These are phyloP conservation scores for Drosophila watanabei DNA, from an alignment of 1,140 invertebrate genomes.

Conservation along the genomic window DNA sequence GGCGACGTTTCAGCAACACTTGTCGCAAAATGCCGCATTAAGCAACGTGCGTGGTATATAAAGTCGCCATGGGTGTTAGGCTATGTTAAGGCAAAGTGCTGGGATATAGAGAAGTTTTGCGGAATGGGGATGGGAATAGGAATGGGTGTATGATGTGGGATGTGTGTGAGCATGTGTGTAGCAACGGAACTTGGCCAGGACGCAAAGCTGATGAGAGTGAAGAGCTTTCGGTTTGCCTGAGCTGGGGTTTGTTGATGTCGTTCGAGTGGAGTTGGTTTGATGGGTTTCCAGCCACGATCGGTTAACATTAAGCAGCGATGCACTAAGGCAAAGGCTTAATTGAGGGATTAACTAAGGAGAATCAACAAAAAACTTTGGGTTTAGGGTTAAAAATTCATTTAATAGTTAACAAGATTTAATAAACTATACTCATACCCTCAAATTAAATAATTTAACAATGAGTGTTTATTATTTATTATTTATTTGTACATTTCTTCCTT, in stretches of 20 bases:
- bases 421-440: background rate
- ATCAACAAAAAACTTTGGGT: too few species aligned
- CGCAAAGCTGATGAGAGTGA: conserved; percentile 34
- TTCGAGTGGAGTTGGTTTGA: conserved; percentile 28
- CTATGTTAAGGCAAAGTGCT: conserved; percentile 44
- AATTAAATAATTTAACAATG: too few species aligned
- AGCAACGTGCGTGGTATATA: conserved; percentile 79
- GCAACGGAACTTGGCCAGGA: conserved; percentile 48
- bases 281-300: conserved; percentile 37
- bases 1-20: conserved; percentile 78
- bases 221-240: conserved; percentile 28
- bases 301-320: conserved; percentile 24
- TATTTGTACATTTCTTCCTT: background rate
- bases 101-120: conserved; percentile 14
- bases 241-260: conserved; percentile 12
- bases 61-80: conserved; percentile 67
- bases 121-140: background rate
- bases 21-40: conserved; percentile 83
- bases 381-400: background rate
- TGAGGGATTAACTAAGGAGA: conserved; percentile 12
- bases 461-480: background rate
- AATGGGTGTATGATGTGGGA: background rate
- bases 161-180: conserved; percentile 19
- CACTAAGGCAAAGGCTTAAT: conserved; percentile 14
- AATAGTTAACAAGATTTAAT: background rate